Percentiles rank a stretch among this genome's conserved stretches.
Conservation (phyloP, 2,113 vertebrate species). For the Ceratotherium simum region DNA sequence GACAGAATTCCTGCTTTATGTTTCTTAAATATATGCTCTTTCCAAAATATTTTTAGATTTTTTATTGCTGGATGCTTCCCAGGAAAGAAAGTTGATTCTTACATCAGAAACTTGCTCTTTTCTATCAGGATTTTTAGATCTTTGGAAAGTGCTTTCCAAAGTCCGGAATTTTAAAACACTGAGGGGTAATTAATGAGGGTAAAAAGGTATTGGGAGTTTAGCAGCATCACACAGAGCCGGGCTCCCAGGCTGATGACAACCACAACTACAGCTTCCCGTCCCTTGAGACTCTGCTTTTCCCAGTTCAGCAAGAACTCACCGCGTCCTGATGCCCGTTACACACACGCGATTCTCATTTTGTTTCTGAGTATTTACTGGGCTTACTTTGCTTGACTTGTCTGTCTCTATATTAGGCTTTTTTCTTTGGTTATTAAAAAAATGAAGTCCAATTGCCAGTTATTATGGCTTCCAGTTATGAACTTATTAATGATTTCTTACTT, state of each 20-base stretch:
- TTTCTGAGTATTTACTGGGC: conserved; percentile 14
- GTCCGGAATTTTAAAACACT: conserved; percentile 50
- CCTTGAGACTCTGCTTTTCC: not conserved
- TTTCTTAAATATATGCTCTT: conserved; percentile 5
- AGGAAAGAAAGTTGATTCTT: conserved; percentile 65
- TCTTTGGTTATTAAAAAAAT: not conserved
- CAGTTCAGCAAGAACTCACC: not conserved
- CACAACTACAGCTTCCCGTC: not conserved
- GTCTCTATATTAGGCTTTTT: not conserved
- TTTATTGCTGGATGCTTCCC: conserved; percentile 38
- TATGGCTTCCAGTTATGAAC: conserved; percentile 51
- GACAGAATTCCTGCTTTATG: conserved; percentile 49
- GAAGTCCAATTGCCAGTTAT: not conserved
- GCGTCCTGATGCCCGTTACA: conserved; percentile 16
- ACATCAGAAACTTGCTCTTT: conserved; percentile 51
- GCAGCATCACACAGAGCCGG: conserved; percentile 6
- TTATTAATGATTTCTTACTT: conserved; percentile 61
- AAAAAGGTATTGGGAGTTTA: not conserved
- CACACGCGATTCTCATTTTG: conserved; percentile 73
- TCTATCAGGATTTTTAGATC: conserved; percentile 57
- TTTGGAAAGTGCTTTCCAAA: conserved; percentile 56
- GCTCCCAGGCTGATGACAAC: not conserved
- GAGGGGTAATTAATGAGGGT: conserved; percentile 43
- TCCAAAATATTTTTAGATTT: conserved; percentile 55
- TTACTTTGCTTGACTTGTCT: conserved; percentile 54